These are phyloP conservation scores for Phenganax subtilis DNA, from an alignment of 92 coral and sea anemone species.

Conservation along the genomic window DNA sequence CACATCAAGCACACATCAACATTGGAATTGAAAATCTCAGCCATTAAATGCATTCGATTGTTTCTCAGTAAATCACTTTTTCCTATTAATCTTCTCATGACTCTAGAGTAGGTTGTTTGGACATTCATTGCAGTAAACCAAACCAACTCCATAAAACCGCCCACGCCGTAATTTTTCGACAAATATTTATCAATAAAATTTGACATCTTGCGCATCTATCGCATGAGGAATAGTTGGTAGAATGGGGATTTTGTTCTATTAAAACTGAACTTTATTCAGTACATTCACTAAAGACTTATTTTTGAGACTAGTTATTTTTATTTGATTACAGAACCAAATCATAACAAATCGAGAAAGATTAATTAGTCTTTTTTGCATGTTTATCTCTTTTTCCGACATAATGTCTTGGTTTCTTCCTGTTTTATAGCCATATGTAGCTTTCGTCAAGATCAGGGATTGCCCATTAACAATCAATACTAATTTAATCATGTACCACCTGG, in stretches of 20 bases:
- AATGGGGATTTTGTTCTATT: neutral
- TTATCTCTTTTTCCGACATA: neutral
- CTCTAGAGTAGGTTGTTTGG: slow-evolving; percentile 29
- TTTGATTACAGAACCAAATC: slow-evolving; percentile 7
- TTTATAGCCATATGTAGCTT: no score
- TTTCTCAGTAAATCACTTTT: no score
- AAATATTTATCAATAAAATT: no score
- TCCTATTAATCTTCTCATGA: neutral
- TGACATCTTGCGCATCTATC: no score
- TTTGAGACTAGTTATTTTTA: neutral
- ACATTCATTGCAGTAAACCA: slow-evolving; percentile 20
- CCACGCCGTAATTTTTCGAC: no score
- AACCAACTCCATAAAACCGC: neutral
- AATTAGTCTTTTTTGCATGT: neutral
- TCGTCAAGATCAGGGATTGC: no score
- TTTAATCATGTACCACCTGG: no score
- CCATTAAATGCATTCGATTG: no score
- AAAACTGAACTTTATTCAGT: neutral
- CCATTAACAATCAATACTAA: no score
- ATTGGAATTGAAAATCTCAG: no score
- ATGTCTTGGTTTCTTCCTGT: no score
- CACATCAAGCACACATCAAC: no score
- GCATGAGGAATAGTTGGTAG: neutral
- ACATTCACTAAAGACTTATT: neutral
- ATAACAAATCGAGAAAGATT: neutral